phyloP scores from a whole-genome alignment of 2,888 invertebrate genomes.

The Drosophila dives region DNA sequence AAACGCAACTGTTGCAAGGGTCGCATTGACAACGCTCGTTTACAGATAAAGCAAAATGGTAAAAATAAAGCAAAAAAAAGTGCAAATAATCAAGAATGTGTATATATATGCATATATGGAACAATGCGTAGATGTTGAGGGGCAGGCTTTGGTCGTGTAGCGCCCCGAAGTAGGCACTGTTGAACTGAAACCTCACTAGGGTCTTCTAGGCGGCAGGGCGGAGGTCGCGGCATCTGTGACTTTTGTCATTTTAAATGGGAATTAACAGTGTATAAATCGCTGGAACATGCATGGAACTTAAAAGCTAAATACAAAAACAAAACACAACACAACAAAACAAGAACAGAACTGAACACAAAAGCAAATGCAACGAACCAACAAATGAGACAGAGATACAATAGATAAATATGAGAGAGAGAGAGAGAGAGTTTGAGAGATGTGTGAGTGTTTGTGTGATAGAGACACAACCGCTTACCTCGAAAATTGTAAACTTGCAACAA shows the following conservation, averaged over 20 bases:
- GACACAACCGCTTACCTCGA: conserved; percentile 79
- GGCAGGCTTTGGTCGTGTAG: conserved; percentile 8
- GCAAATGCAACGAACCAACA: conserved; percentile 43
- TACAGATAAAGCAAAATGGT: conserved; percentile 64
- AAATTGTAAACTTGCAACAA: conserved; percentile 82
- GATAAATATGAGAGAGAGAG: conserved; percentile 24
- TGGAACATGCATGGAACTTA: conserved; percentile 58
- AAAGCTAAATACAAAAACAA: conserved; percentile 38
- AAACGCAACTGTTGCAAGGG: conserved; percentile 46
- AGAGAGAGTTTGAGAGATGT: conserved; percentile 4
- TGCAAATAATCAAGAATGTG: conserved; percentile 2
- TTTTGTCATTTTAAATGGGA: conserved; percentile 55
- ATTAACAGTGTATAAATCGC: conserved; percentile 10
- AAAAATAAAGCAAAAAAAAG: conserved; percentile 15
- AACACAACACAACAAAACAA: conserved; percentile 37
- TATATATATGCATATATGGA: conserved; percentile 24
- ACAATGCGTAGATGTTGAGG: conserved; percentile 20
- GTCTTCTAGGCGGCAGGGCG: conserved; percentile 24
- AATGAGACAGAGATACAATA: conserved; percentile 31
- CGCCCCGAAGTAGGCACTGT: conserved; percentile 49
- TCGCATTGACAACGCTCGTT: conserved; percentile 53
- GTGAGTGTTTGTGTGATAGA: conserved; percentile 17
- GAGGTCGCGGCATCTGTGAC: conserved; percentile 48
- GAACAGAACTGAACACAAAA: conserved; percentile 32
- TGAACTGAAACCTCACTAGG: conserved; percentile 60